These are phyloP conservation scores for Illadopsis cleaveri DNA, from an alignment of 2,113 vertebrate genomes.

Conservation along the genomic window DNA sequence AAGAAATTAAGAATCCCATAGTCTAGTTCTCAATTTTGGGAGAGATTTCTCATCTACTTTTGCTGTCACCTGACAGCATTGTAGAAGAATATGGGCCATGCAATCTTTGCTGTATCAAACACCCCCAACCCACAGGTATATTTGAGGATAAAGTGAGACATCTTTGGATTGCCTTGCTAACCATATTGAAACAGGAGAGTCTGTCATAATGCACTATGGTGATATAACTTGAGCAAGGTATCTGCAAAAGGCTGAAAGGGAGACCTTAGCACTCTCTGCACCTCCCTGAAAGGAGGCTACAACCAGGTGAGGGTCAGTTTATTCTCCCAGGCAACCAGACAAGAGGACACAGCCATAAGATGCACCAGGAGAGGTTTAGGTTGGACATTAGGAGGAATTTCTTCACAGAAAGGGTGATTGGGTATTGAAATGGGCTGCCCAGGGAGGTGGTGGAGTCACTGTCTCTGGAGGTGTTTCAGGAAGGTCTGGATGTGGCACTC, in stretches of 20 bases:
- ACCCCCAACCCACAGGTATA: background rate
- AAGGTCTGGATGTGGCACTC: background rate
- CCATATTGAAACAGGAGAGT: background rate
- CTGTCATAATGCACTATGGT: background rate
- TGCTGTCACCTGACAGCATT: background rate
- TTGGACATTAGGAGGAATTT: background rate
- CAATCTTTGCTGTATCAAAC: background rate
- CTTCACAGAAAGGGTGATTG: background rate
- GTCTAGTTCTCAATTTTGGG: background rate
- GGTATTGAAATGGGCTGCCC: background rate
- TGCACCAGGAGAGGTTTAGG: background rate
- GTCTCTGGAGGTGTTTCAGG: no score
- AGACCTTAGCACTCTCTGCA: no score
- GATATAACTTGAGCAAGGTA: background rate
- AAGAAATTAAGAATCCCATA: background rate
- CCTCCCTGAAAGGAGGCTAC: background rate
- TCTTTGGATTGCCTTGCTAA: background rate
- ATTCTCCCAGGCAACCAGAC: background rate
- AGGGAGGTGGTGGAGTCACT: background rate
- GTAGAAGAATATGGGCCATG: background rate
- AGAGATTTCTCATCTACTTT: background rate
- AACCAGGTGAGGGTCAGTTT: background rate
- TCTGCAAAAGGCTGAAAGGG: background rate
- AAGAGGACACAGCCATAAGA: background rate
- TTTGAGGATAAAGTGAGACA: background rate